A percentile compares a stretch with the other conserved stretches of the same genome.
Evolutionary conservation across 1,140 invertebrate genomes (phyloP).

Genomic region (Ephestia elutella): DNA sequence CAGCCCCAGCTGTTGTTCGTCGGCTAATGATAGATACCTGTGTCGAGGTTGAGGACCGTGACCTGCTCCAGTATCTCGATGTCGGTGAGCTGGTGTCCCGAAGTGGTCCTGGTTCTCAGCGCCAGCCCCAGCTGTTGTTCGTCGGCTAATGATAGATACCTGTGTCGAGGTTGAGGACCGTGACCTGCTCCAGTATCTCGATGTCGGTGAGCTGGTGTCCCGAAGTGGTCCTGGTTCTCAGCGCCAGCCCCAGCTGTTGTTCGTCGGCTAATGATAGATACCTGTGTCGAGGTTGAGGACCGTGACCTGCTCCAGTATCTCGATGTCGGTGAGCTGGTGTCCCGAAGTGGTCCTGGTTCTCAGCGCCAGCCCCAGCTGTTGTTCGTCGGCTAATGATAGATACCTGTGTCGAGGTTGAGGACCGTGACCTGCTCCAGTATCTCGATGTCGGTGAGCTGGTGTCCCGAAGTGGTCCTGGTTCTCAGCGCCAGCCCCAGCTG

Average conservation of each 20-base stretch:
- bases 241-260: constrained; percentile 81
- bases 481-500: constrained; percentile 85
- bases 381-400: no score
- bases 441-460: constrained; percentile 89
- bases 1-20: constrained; percentile 77
- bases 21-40: no score
- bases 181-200: constrained; percentile 94
- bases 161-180: no score
- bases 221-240: constrained; percentile 87
- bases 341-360: constrained; percentile 89
- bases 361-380: constrained; percentile 83
- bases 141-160: no score
- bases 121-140: constrained; percentile 79
- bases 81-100: constrained; percentile 88
- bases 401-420: no score
- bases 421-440: constrained; percentile 95
- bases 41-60: no score
- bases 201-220: constrained; percentile 89
- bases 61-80: constrained; percentile 94
- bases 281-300: no score
- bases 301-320: constrained; percentile 94
- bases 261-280: no score
- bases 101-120: constrained; percentile 87
- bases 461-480: constrained; percentile 88
- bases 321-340: constrained; percentile 87